These are phyloP conservation scores for Dicrurus megarhynchus DNA, from an alignment of 2,113 vertebrate genomes.

Conservation along the genomic window DNA sequence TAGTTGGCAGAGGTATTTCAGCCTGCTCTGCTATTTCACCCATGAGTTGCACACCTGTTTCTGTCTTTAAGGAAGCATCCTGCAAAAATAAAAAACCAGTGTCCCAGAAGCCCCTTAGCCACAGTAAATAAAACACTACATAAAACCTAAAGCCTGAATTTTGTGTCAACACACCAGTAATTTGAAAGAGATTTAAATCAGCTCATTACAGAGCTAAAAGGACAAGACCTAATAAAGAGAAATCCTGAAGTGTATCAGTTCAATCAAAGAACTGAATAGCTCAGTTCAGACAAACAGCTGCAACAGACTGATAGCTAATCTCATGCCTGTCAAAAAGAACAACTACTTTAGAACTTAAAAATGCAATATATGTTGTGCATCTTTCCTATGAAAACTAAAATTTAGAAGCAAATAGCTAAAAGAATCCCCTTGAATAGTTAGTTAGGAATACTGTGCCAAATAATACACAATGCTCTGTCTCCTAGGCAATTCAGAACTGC, in stretches of 20 bases:
- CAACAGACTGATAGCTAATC: background rate
- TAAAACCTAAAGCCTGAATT: background rate
- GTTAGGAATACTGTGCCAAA: background rate
- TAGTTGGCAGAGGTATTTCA: slow-evolving; percentile 8
- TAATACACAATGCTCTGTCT: background rate
- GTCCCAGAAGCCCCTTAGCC: background rate
- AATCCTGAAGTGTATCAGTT: background rate
- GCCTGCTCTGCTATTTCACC: slow-evolving; percentile 11
- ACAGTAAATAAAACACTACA: background rate
- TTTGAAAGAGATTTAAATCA: background rate
- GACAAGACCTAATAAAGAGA: background rate
- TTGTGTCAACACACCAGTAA: background rate
- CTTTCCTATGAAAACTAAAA: background rate
- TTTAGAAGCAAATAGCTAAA: background rate
- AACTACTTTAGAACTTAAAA: background rate
- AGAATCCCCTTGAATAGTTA: background rate
- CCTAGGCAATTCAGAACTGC: background rate
- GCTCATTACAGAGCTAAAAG: background rate
- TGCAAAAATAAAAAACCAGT: background rate
- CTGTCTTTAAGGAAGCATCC: slow-evolving; percentile 52
- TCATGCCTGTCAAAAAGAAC: background rate
- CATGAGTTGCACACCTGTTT: slow-evolving; percentile 5
- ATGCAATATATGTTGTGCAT: background rate
- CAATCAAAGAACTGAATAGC: background rate
- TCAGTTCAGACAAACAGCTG: background rate